These are phyloP conservation scores for Gobio occitaniae DNA, from an alignment of 2,797 vertebrate species.

Conservation along the genomic window DNA sequence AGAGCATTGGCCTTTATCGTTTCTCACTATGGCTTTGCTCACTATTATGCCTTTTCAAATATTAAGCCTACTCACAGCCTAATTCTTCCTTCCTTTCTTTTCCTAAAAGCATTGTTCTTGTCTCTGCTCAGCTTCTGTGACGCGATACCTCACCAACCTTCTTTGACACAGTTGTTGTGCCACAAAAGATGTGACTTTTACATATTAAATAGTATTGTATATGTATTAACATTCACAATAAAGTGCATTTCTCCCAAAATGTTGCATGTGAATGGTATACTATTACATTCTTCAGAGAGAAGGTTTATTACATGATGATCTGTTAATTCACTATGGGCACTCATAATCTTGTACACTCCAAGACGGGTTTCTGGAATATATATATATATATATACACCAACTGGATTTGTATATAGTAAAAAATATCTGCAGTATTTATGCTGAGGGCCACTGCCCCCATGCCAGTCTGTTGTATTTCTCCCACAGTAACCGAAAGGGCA, in stretches of 20 bases:
- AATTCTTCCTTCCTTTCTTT: conserved; percentile 21
- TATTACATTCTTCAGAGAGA: neutral
- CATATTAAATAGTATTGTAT: neutral
- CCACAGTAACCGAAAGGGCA: neutral
- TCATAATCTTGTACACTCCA: neutral
- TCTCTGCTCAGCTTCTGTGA: neutral
- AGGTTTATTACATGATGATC: neutral
- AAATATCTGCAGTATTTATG: neutral
- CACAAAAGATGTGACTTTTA: neutral
- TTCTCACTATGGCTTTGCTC: neutral
- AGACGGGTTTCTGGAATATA: neutral
- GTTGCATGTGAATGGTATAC: neutral
- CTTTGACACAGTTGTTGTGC: conserved; percentile 11
- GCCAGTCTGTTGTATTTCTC: neutral
- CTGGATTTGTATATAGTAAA: neutral
- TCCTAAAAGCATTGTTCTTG: neutral
- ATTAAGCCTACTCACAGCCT: neutral
- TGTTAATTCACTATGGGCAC: neutral
- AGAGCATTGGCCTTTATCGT: neutral
- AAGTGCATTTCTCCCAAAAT: conserved; percentile 25
- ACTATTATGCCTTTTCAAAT: neutral
- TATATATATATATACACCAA: too few species aligned
- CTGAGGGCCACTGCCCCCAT: neutral
- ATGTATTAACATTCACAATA: conserved; percentile 23
- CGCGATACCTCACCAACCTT: neutral